Evolutionary conservation across 2,113 vertebrate genomes (phyloP).

Genomic region (Speoplatyrhinus poulsoni): DNA sequence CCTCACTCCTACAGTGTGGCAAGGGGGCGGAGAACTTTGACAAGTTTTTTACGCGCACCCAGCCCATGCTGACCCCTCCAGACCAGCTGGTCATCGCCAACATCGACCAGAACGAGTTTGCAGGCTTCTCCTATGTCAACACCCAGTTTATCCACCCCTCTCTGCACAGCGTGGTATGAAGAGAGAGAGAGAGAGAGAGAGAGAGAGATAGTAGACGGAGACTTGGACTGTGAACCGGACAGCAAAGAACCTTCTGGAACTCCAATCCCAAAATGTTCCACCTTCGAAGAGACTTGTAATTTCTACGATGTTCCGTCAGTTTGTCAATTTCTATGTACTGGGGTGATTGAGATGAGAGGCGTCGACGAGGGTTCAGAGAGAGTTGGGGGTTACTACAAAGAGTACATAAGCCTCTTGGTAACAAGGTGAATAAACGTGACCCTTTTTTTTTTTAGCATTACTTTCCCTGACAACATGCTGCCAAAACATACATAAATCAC

Average conservation of each 20-base stretch:
- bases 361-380: not conserved
- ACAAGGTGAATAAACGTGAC: not conserved
- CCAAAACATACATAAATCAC: constrained; percentile 25
- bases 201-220: not conserved
- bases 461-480: not conserved
- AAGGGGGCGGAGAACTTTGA: constrained; percentile 98
- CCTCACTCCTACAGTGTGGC: constrained; percentile 82
- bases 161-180: constrained; percentile 87
- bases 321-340: constrained; percentile 36
- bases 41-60: constrained; percentile 96
- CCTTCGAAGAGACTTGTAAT: constrained; percentile 33
- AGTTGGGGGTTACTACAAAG: not conserved
- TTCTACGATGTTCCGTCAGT: constrained; percentile 43
- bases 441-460: constrained; percentile 1
- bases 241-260: constrained; percentile 44
- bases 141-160: constrained; percentile 88
- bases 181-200: not conserved
- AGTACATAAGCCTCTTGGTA: constrained; percentile 5
- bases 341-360: constrained; percentile 17
- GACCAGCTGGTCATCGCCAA: constrained; percentile 98
- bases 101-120: constrained; percentile 97
- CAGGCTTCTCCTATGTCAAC: constrained; percentile 96
- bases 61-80: constrained; percentile 92
- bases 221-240: constrained; percentile 34
- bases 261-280: constrained; percentile 10